Conservation (phyloP, 2,113 vertebrate species). For the Gymnocephalus cernua region DNA sequence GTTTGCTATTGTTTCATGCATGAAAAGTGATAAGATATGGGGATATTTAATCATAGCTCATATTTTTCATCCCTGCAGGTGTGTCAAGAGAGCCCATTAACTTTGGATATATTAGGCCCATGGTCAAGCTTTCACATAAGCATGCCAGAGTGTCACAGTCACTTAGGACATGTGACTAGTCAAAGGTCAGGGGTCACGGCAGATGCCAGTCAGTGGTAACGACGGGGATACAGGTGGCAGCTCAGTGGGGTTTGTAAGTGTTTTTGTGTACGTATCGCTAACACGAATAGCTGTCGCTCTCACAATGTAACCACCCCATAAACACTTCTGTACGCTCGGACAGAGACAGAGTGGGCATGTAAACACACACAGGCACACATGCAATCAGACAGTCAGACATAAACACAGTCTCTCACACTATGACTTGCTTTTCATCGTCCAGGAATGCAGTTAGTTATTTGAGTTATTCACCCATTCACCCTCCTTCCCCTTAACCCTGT, state of each 20-base stretch:
- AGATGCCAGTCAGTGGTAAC: constrained; percentile 71
- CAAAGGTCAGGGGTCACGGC: constrained; percentile 79
- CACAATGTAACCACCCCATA: constrained; percentile 76
- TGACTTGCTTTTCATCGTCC: constrained; percentile 30
- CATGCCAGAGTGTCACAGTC: constrained; percentile 70
- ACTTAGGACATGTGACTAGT: constrained; percentile 76
- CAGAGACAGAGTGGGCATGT: background rate
- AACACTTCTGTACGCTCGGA: constrained; percentile 63
- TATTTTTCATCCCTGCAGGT: constrained; percentile 7
- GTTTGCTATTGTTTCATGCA: constrained; percentile 8
- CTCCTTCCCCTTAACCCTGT: background rate
- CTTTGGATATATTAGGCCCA: constrained; percentile 67
- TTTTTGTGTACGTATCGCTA: constrained; percentile 29
- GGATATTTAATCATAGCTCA: background rate
- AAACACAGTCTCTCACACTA: constrained; percentile 18
- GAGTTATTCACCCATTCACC: background rate
- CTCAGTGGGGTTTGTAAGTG: constrained; percentile 27
- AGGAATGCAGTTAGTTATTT: constrained; percentile 10
- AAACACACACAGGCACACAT: constrained; percentile 12
- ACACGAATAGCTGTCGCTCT: constrained; percentile 69
- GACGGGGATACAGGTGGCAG: constrained; percentile 63
- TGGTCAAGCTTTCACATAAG: constrained; percentile 46
- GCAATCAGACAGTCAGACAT: constrained; percentile 14
- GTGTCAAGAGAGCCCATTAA: constrained; percentile 47
- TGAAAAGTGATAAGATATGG: constrained; percentile 39